phyloP scores from a whole-genome alignment of 1,140 invertebrate genomes.

The Drosophila orosa region DNA sequence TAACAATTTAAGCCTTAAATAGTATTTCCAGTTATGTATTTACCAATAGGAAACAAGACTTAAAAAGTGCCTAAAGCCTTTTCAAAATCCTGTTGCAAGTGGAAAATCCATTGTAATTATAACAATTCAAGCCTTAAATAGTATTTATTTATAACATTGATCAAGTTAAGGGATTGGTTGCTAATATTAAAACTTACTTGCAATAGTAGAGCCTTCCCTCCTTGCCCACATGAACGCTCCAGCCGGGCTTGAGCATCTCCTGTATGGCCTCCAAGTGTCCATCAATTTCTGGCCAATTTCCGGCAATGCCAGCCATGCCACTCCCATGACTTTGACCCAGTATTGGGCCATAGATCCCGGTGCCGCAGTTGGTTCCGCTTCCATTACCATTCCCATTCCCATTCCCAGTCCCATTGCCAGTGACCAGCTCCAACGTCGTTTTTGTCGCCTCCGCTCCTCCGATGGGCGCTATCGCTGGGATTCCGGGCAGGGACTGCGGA shows the following conservation, averaged over 20 bases:
- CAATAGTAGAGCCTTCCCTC: slow-evolving; percentile 91
- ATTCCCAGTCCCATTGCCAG: slow-evolving; percentile 15
- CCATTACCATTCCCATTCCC: slow-evolving; percentile 14
- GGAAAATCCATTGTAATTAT: neutral
- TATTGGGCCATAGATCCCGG: slow-evolving; percentile 62
- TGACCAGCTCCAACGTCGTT: slow-evolving; percentile 30
- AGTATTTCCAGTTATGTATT: neutral
- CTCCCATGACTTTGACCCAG: slow-evolving; percentile 55
- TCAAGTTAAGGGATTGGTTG: neutral
- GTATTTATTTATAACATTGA: no score
- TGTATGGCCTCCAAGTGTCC: slow-evolving; percentile 85
- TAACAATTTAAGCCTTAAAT: neutral
- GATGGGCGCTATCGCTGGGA: slow-evolving; percentile 36
- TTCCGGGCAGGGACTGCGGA: slow-evolving; percentile 62
- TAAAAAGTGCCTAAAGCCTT: neutral
- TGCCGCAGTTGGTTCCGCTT: slow-evolving; percentile 11
- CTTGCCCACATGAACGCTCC: slow-evolving; percentile 89
- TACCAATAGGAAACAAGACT: neutral
- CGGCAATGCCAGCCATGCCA: slow-evolving; percentile 48
- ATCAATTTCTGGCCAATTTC: slow-evolving; percentile 82
- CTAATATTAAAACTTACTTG: slow-evolving; percentile 88
- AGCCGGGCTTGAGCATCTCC: slow-evolving; percentile 87
- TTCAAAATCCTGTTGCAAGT: neutral
- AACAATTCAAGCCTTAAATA: neutral
- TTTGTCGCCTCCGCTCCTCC: slow-evolving; percentile 20